phyloP scores from a whole-genome alignment of 2,888 invertebrate species.

The Eulithis testata region DNA sequence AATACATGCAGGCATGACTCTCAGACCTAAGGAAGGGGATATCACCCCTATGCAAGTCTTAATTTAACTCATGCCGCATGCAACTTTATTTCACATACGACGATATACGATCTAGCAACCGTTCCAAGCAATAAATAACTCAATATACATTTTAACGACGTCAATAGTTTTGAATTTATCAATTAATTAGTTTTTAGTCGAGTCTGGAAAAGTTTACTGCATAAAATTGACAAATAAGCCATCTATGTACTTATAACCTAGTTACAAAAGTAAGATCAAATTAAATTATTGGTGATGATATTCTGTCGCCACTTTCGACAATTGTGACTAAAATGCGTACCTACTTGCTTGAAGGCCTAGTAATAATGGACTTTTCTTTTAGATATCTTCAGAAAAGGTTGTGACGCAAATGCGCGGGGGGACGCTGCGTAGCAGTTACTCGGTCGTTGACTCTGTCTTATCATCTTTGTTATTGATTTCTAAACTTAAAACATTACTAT shows the following conservation, averaged over 20 bases:
- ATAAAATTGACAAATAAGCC: too few relatives aligned
- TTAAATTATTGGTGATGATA: too few relatives aligned
- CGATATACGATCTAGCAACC: background rate
- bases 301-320: too few relatives aligned
- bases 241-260: too few relatives aligned
- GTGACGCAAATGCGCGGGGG: conserved; percentile 49
- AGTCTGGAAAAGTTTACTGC: too few relatives aligned
- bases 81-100: conserved; percentile 14
- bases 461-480: conserved; percentile 63
- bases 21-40: conserved; percentile 15
- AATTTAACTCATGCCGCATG: conserved; percentile 19
- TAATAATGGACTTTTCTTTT: conserved; percentile 3
- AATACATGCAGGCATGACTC: conserved; percentile 9
- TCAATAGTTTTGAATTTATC: conserved; percentile 18
- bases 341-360: too few relatives aligned
- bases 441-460: conserved; percentile 62
- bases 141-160: conserved; percentile 16
- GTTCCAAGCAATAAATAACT: conserved; percentile 18
- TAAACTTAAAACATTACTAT: conserved; percentile 49
- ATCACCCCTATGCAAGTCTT: conserved; percentile 17
- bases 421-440: conserved; percentile 39
- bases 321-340: too few relatives aligned
- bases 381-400: conserved; percentile 33
- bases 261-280: too few relatives aligned
- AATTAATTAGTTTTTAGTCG: conserved; percentile 5